Conservation (phyloP, 2,113 vertebrate genomes). For the Pelvicachromis taeniatus region DNA sequence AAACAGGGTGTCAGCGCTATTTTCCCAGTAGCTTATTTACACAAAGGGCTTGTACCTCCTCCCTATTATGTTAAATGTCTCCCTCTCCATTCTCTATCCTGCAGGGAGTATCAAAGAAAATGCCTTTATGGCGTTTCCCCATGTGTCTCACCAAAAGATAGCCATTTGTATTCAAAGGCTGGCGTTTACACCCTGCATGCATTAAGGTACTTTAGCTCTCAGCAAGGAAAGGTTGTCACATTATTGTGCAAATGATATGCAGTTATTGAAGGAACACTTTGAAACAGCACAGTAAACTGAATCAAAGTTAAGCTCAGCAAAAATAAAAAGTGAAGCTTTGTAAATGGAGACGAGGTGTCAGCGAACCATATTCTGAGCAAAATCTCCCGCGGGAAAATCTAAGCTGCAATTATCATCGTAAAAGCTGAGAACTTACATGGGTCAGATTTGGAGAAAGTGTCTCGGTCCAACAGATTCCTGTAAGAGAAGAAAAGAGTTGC, state of each 20-base stretch:
- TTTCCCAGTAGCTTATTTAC: slow-evolving; percentile 15
- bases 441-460: slow-evolving; percentile 97
- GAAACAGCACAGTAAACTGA: slow-evolving; percentile 64
- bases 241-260: slow-evolving; percentile 73
- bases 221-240: slow-evolving; percentile 62
- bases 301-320: slow-evolving; percentile 49
- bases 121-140: slow-evolving; percentile 5
- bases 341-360: neutral
- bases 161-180: slow-evolving; percentile 68
- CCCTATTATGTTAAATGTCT: slow-evolving; percentile 23
- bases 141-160: slow-evolving; percentile 26
- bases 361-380: neutral
- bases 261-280: slow-evolving; percentile 54
- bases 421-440: slow-evolving; percentile 80
- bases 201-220: slow-evolving; percentile 61
- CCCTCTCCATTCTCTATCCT: slow-evolving; percentile 2
- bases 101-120: slow-evolving; percentile 21
- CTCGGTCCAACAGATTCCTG: slow-evolving; percentile 91
- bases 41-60: slow-evolving; percentile 28
- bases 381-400: neutral
- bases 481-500: slow-evolving; percentile 2
- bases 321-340: slow-evolving; percentile 17
- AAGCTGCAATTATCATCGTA: neutral
- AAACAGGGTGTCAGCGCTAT: slow-evolving; percentile 14
- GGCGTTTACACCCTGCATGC: slow-evolving; percentile 43